phyloP scores from a whole-genome alignment of 1,140 invertebrate genomes.

The Geopemphigus sp. region DNA sequence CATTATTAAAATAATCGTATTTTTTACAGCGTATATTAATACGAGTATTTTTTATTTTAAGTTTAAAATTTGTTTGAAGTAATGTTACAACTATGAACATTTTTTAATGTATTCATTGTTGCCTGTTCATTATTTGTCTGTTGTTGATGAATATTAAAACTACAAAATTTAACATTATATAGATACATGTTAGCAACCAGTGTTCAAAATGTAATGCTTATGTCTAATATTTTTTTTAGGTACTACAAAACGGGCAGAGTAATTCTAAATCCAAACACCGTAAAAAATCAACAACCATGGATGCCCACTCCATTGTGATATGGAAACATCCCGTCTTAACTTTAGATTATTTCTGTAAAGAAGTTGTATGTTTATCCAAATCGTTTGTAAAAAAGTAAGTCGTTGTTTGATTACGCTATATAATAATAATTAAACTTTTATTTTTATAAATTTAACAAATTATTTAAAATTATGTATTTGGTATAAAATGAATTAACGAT shows the following conservation, averaged over 20 bases:
- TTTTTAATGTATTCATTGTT: neutral
- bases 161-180: neutral
- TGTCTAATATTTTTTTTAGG: conserved; percentile 30
- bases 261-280: conserved; percentile 31
- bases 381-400: conserved; percentile 48
- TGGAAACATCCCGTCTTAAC: conserved; percentile 84
- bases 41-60: too few species aligned
- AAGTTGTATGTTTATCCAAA: conserved; percentile 56
- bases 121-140: neutral
- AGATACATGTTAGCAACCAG: neutral
- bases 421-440: neutral
- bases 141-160: neutral
- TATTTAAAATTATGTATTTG: neutral
- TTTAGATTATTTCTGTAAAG: conserved; percentile 77
- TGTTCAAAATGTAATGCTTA: conserved; percentile 20
- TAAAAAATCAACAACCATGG: conserved; percentile 33
- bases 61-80: too few species aligned
- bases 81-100: too few species aligned
- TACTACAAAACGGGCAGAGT: conserved; percentile 41
- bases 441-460: neutral
- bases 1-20: too few species aligned
- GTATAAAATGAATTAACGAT: too few species aligned
- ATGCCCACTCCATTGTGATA: conserved; percentile 65
- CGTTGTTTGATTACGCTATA: neutral
- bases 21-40: too few species aligned